Evolutionary conservation across 2,113 vertebrate genomes (phyloP), one percentile per base, ranked within the genome.

Genomic region (Amphilophus citrinellus): DNA sequence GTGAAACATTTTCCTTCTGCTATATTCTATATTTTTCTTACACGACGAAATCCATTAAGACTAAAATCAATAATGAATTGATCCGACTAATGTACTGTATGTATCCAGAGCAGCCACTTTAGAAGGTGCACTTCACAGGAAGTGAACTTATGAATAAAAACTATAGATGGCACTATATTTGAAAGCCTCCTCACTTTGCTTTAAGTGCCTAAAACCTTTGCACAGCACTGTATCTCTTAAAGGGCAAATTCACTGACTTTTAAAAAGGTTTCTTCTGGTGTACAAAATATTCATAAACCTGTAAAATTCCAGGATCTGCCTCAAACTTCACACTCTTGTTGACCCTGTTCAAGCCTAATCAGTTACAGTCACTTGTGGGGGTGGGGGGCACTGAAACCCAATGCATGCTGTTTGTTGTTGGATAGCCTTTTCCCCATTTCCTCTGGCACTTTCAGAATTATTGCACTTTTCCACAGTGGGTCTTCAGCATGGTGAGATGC

Each of bases 51-150:
- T 71, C 66, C 66, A 71, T 71, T 71, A 13, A 71, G 66, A 71
- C 24, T 17, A 50, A 71, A 71, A 71, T 71, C 66, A 71, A 71
- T 71, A 50, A 71, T 30, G 66, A 50, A 71, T 50, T 71, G 66
- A 71, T 50, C 24, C 24, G 50, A 11, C 24, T 50, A 53, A 50
- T 71, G 66, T 71, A 53, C 44, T 30, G 9, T 50, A 14, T 71
- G 42, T 47, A 50, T 68, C 15, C 65, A 68, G 15, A 68, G 42
- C 66, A 53, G 66, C 66, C 44, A 71, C 17, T 50, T 30, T 53
- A 53, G 44, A 50, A 50, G 15, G 66, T 50, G 50, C 24, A 71
- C 66, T 53, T 71, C 17, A 30, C 24, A 13, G 53, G 44, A 53
- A 20, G 66, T 71, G 42, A 20, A 24, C 42, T 71, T 47, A 53